Base-by-base conservation (phyloP, 2,888 invertebrate genomes). In the Meta bourneti region DNA sequence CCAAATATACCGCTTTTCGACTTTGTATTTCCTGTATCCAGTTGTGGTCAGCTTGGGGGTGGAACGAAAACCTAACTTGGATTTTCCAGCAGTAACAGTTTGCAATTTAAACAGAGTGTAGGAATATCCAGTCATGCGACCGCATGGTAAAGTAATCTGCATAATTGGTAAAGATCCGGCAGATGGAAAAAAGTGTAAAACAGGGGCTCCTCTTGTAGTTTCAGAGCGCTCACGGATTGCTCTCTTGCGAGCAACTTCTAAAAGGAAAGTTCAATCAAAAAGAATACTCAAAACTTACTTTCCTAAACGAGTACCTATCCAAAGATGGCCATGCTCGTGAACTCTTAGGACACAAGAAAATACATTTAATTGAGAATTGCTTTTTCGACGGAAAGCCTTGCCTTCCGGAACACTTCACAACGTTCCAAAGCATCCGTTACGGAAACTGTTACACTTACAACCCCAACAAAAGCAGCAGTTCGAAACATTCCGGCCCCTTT, bases 391-490 rank as follows among this genome's bases (percentile, higher is more conserved):
- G 71, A 0, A 52, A 69, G 20, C 51, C 49, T n/a, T 90, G 90
- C 9, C 48, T 70, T 0, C 5, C 34, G 0, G 16, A 71, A 0
- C 34, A 85, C n/a, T 90, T 85, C 52, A 85, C 74, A 1, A 11
- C 61, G 9, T 49, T 74, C 6, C 34, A 16, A 19, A 77, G 70
- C 8, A 1, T 34, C 7, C 20, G 34, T 1, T 90, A 80, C n/a
- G 90, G 90, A 6, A 90, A 90, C 13, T 90, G 85, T 49, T 90
- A 70, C n/a, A 85, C 84, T 8, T 85, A 85, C 49, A 90, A 80
- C 20, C 19, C 19, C 7, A 85, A 85, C 19, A 9, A 2, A 6
- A 86, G 19, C 51, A 49, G 70, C 11, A 9, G 13, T 52, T 19
- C 6, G 84, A 75, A 19, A 90, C 90, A 79, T 34, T 34, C 34